Evolutionary conservation across 2,888 invertebrate species (phyloP).

Genomic region (Trissonchulus latispiculum): DNA sequence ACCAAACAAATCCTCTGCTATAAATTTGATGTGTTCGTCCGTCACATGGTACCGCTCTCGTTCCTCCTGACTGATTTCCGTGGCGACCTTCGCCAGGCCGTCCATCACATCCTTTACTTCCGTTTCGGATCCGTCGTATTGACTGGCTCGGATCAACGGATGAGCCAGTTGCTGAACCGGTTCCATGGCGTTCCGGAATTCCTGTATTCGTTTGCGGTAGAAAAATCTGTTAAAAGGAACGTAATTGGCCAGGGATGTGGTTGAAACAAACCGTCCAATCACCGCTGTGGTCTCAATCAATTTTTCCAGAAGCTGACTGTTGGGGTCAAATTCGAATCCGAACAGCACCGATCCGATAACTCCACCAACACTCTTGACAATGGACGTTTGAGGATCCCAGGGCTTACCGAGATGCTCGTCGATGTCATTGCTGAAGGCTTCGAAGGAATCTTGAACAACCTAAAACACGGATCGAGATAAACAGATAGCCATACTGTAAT

Average conservation of each 20-base stretch:
- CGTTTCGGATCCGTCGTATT: no score
- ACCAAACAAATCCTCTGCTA: constrained; percentile 22
- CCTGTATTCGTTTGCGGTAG: no score
- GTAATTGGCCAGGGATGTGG: no score
- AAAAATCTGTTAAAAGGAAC: no score
- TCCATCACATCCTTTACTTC: constrained; percentile 23
- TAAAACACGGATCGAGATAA: no score
- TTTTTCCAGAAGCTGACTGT: background rate
- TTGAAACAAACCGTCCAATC: no score
- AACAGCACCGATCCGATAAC: constrained; percentile 9
- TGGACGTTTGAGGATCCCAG: background rate
- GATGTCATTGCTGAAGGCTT: background rate
- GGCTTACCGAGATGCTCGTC: background rate
- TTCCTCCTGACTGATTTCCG: background rate
- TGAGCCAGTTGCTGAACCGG: no score
- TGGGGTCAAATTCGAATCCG: background rate
- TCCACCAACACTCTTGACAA: background rate
- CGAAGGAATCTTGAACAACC: background rate
- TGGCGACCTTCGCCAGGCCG: constrained; percentile 19
- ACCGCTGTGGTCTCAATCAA: no score
- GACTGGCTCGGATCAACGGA: no score
- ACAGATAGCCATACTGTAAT: no score
- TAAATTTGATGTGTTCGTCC: constrained; percentile 17
- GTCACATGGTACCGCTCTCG: background rate
- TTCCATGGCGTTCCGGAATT: no score